Conservation (phyloP, 2,113 vertebrate species). For the Pardalotus punctatus region DNA sequence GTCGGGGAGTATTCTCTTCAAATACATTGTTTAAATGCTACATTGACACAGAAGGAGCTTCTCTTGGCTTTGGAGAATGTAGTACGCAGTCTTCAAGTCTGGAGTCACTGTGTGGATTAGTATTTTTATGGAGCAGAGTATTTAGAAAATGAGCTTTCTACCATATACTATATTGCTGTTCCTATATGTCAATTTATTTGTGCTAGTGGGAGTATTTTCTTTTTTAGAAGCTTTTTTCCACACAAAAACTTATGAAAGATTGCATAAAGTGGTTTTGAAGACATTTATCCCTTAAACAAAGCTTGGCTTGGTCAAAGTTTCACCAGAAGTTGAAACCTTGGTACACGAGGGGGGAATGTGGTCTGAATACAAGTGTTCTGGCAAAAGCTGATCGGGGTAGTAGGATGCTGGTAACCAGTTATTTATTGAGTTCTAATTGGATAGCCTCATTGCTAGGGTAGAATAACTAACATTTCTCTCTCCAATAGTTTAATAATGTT, state of each 20-base stretch:
- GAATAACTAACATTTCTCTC: neutral
- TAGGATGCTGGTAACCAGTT: neutral
- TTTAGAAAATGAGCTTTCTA: neutral
- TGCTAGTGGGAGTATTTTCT: neutral
- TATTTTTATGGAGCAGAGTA: neutral
- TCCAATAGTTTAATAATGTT: neutral
- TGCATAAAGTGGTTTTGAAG: neutral
- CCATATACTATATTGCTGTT: neutral
- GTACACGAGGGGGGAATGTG: neutral
- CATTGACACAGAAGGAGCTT: neutral
- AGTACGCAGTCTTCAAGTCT: neutral
- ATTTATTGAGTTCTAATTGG: neutral
- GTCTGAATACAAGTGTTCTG: neutral
- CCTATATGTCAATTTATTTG: neutral
- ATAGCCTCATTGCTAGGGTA: neutral
- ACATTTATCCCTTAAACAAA: neutral
- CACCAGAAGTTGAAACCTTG: neutral
- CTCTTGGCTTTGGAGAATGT: neutral
- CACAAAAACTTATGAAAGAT: neutral
- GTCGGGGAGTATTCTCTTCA: neutral
- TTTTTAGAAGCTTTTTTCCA: rapidly evolving
- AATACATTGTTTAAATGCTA: neutral
- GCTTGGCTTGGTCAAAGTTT: neutral
- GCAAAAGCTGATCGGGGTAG: neutral
- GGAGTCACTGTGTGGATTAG: neutral